phyloP scores from a whole-genome alignment of 1,140 invertebrate genomes.

The Drosophila auraria region DNA sequence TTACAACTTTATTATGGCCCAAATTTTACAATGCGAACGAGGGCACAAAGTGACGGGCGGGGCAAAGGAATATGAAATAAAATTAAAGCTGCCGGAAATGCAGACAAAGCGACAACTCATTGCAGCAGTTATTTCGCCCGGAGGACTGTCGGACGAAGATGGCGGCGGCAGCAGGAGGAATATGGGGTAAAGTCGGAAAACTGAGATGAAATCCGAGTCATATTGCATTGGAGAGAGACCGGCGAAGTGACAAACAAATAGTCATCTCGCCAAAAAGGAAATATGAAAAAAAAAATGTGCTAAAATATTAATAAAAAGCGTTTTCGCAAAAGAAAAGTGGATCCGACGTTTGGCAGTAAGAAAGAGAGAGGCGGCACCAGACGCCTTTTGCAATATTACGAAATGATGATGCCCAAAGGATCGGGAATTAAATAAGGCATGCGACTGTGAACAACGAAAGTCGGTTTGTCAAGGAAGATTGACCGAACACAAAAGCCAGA shows the following conservation, averaged over 20 bases:
- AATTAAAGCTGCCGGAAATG: conserved; percentile 80
- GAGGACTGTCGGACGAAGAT: conserved; percentile 57
- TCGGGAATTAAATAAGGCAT: conserved; percentile 14
- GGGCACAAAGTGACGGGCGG: background rate
- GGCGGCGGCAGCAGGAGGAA: conserved; percentile 9
- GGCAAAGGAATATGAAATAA: conserved; percentile 60
- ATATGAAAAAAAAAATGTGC: conserved; percentile 34
- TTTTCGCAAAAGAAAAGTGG: conserved; percentile 28
- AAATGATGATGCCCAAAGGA: background rate
- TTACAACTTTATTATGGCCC: conserved; percentile 53
- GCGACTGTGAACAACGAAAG: background rate
- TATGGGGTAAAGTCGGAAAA: conserved; percentile 27
- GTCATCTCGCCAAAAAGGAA: conserved; percentile 19
- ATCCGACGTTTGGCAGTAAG: background rate
- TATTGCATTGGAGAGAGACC: conserved; percentile 25
- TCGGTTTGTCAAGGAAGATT: conserved; percentile 4
- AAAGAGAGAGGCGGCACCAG: background rate
- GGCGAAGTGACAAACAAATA: conserved; percentile 42
- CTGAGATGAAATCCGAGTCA: conserved; percentile 57
- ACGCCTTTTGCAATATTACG: conserved; percentile 12
- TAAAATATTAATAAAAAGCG: conserved; percentile 61
- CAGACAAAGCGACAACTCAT: conserved; percentile 77
- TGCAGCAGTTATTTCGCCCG: conserved; percentile 69
- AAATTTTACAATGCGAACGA: conserved; percentile 37
- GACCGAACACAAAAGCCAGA: conserved; percentile 6